These are phyloP conservation scores for Cryptocephalus moraei DNA, from an alignment of 2,888 invertebrate species.

Conservation along the genomic window DNA sequence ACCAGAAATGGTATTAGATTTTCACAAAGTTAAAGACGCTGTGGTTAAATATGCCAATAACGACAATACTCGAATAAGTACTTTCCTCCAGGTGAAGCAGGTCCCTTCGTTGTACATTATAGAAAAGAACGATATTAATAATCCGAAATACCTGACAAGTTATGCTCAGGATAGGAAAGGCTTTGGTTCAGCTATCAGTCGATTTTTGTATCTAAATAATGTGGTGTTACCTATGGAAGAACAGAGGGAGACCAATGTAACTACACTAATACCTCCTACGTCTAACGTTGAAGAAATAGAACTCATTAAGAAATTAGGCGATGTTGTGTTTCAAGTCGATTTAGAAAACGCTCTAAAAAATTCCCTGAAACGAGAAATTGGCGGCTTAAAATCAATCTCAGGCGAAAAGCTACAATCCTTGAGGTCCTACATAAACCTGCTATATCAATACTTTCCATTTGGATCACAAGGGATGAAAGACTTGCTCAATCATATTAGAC, in stretches of 20 bases:
- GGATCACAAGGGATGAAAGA: constrained; percentile 53
- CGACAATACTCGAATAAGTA: constrained; percentile 44
- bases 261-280: constrained; percentile 15
- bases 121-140: constrained; percentile 21
- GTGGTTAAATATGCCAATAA: constrained; percentile 46
- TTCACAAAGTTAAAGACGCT: constrained; percentile 46
- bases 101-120: constrained; percentile 48
- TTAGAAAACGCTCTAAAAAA: constrained; percentile 70
- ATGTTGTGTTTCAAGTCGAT: constrained; percentile 74
- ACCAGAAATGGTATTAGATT: constrained; percentile 56
- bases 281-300: constrained; percentile 22
- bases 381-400: constrained; percentile 54
- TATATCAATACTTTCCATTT: constrained; percentile 73
- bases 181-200: constrained; percentile 32
- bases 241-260: too few species aligned
- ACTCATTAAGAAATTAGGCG: constrained; percentile 35
- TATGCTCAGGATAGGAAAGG: constrained; percentile 5
- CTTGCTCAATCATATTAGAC: constrained; percentile 52
- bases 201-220: too few species aligned
- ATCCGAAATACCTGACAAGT: constrained; percentile 10
- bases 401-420: constrained; percentile 66
- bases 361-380: constrained; percentile 75
- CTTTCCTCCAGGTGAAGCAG: constrained; percentile 38
- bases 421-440: constrained; percentile 58
- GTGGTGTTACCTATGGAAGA: too few species aligned